Evolutionary conservation across 2,113 vertebrate genomes (phyloP).

Genomic region (Dromiciops gliroides): DNA sequence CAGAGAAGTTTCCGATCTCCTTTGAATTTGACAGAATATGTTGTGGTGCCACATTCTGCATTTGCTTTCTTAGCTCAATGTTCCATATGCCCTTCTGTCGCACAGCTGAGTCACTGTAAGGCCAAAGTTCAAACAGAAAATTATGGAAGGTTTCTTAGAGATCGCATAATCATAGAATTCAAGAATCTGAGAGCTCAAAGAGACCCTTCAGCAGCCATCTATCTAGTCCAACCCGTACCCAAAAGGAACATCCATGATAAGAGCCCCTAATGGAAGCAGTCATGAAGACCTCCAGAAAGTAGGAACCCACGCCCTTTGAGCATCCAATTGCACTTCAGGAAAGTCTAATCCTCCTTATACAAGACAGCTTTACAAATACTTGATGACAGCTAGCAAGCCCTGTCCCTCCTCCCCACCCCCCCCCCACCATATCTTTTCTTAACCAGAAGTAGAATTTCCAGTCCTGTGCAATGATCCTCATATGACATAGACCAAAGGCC

Average conservation of each 20-base stretch:
- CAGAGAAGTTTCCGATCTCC: constrained; percentile 49
- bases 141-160: not conserved
- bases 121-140: not conserved
- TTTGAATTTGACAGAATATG: constrained; percentile 50
- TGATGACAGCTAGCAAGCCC: not conserved
- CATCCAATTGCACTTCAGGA: too few relatives aligned
- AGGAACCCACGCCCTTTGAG: too few relatives aligned
- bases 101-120: constrained; percentile 57
- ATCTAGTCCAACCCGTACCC: too few relatives aligned
- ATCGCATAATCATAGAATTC: not conserved
- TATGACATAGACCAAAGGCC: not conserved
- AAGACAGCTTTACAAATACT: not conserved
- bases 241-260: not conserved
- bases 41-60: constrained; percentile 32
- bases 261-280: not conserved
- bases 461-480: not conserved
- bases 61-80: not conserved
- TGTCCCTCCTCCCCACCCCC: too few relatives aligned
- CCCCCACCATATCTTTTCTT: not conserved
- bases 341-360: too few relatives aligned
- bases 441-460: not conserved
- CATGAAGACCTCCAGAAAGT: not conserved
- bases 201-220: too few relatives aligned
- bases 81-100: not conserved
- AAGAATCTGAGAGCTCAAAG: too few relatives aligned